phyloP scores from a whole-genome alignment of 2,888 invertebrate genomes.

The Petrophora chlorosata region DNA sequence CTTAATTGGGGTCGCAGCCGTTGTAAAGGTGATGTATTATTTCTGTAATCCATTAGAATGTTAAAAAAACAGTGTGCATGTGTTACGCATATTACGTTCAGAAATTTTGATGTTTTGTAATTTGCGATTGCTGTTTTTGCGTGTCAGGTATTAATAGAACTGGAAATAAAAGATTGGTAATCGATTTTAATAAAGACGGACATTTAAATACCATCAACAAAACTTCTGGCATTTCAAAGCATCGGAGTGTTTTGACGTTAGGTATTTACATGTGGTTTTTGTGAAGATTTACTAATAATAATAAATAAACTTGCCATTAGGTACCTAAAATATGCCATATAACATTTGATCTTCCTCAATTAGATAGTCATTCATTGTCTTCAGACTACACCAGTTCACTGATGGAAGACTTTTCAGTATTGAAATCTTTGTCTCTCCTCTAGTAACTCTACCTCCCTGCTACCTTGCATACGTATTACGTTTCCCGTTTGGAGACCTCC shows the following conservation, averaged over 20 bases:
- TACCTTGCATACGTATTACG: too few species aligned
- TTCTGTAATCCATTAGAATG: conserved; percentile 38
- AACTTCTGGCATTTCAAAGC: not conserved
- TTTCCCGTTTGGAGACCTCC: too few species aligned
- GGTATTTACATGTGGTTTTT: too few species aligned
- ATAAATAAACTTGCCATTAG: too few species aligned
- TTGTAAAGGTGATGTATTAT: conserved; percentile 33
- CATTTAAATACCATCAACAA: not conserved
- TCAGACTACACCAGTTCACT: too few species aligned
- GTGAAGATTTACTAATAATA: too few species aligned
- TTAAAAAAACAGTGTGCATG: conserved; percentile 41
- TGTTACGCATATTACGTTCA: conserved; percentile 31
- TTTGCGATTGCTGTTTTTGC: conserved; percentile 15
- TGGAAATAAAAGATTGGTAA: conserved; percentile 16
- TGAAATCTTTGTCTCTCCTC: too few species aligned
- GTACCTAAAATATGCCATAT: too few species aligned
- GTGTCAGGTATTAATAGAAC: conserved; percentile 16
- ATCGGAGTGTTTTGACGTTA: not conserved
- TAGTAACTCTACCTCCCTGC: too few species aligned
- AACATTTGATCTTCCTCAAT: too few species aligned
- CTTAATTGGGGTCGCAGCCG: conserved; percentile 27
- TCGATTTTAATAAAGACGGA: conserved; percentile 7
- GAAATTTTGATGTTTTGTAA: conserved; percentile 26
- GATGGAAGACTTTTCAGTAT: too few species aligned
- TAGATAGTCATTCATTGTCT: too few species aligned